Percentiles rank a stretch among this genome's conserved stretches.
Conservation (phyloP, 2,797 vertebrate genomes). For the Poeciliopsis gracilis region DNA sequence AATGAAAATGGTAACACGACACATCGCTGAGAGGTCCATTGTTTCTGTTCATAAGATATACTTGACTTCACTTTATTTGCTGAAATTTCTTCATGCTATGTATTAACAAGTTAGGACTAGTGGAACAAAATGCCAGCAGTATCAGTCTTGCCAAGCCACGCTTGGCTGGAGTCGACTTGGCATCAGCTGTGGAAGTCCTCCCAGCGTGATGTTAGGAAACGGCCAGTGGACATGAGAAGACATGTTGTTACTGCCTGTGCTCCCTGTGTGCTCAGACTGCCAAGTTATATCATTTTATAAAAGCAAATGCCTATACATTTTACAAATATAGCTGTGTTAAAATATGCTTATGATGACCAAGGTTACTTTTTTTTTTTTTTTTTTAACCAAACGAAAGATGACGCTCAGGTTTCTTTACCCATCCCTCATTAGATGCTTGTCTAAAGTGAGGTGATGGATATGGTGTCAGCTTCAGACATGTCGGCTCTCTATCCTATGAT, state of each 20-base stretch:
- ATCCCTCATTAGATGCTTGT: slow-evolving; percentile 83
- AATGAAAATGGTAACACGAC: slow-evolving; percentile 31
- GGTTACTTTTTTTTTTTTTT: not conserved
- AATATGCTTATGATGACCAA: slow-evolving; percentile 7
- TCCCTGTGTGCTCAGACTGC: slow-evolving; percentile 76
- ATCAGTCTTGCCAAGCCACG: slow-evolving; percentile 75
- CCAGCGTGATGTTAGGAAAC: slow-evolving; percentile 82
- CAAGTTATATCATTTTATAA: slow-evolving; percentile 74
- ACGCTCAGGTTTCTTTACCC: slow-evolving; percentile 66
- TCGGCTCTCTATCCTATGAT: slow-evolving; percentile 86
- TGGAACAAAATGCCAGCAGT: slow-evolving; percentile 78
- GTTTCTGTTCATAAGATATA: slow-evolving; percentile 32
- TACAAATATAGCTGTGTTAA: not conserved
- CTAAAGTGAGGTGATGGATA: slow-evolving; percentile 88
- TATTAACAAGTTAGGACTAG: slow-evolving; percentile 76
- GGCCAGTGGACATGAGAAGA: slow-evolving; percentile 85
- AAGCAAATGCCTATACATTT: slow-evolving; percentile 24
- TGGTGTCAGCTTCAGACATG: slow-evolving; percentile 87
- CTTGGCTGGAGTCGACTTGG: slow-evolving; percentile 81
- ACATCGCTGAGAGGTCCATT: slow-evolving; percentile 13
- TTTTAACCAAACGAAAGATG: slow-evolving; percentile 1
- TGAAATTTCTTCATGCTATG: slow-evolving; percentile 57
- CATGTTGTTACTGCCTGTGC: slow-evolving; percentile 82
- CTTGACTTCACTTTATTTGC: slow-evolving; percentile 35
- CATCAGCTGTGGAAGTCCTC: slow-evolving; percentile 83